Percentiles rank a stretch among this genome's conserved stretches.
Evolutionary conservation across 2,797 vertebrate genomes (phyloP).

Genomic region (Clamator glandarius): DNA sequence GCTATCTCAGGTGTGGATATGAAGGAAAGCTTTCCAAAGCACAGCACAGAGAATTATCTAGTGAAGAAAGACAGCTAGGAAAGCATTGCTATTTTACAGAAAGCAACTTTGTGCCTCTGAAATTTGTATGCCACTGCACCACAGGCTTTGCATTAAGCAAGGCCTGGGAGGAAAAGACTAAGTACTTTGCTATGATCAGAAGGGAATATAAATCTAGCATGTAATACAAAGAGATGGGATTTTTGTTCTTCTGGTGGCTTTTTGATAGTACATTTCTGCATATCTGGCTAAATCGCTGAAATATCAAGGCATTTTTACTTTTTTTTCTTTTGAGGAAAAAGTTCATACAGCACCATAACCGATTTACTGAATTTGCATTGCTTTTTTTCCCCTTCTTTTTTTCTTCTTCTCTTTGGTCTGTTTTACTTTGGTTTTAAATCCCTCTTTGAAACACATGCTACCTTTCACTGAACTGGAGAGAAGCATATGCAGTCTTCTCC

Average conservation of each 20-base stretch:
- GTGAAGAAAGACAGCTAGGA: neutral
- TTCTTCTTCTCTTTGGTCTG: neutral
- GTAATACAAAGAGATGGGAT: neutral
- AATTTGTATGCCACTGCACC: neutral
- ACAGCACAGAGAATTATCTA: neutral
- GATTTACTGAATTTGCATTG: neutral
- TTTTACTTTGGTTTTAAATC: conserved; percentile 6
- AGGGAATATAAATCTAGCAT: neutral
- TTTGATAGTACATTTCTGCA: neutral
- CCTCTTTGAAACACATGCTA: neutral
- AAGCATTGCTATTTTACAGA: neutral
- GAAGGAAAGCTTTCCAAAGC: neutral
- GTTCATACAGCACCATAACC: neutral
- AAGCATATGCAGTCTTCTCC: neutral
- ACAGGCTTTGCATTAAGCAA: neutral
- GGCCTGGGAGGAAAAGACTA: neutral
- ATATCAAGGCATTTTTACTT: neutral
- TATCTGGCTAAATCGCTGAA: neutral
- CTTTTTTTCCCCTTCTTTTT: neutral
- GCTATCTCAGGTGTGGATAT: neutral
- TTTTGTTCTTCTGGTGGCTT: neutral
- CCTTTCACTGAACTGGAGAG: neutral
- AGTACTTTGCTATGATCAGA: neutral
- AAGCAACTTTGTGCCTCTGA: neutral
- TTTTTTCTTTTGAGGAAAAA: neutral